These are phyloP conservation scores for Caenorhabditis inopinata DNA, from an alignment of 1,140 invertebrate genomes.

Conservation along the genomic window DNA sequence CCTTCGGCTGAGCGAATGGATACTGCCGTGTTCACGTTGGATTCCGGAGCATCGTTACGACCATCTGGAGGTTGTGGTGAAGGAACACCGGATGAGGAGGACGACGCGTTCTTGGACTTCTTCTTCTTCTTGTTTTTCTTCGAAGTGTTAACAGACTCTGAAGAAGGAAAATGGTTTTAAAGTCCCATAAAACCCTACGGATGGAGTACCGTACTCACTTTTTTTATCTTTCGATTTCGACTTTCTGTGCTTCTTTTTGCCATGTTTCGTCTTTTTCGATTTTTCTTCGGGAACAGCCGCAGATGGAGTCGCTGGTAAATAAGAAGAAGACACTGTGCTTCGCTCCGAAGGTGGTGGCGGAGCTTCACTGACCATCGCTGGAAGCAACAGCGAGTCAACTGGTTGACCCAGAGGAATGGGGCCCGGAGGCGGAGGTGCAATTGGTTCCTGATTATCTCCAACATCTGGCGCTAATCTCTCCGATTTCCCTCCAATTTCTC, in stretches of 20 bases:
- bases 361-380: no score
- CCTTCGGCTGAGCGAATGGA: not conserved
- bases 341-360: no score
- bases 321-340: no score
- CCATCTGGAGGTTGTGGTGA: not conserved
- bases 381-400: no score
- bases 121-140: slow-evolving; percentile 5
- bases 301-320: no score
- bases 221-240: slow-evolving; percentile 18
- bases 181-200: no score
- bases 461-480: not conserved
- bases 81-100: not conserved
- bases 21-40: not conserved
- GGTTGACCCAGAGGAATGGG: no score
- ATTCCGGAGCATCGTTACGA: slow-evolving; percentile 15
- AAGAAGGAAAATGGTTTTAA: not conserved
- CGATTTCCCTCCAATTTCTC: not conserved
- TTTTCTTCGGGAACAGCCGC: not conserved
- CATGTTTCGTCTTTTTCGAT: not conserved
- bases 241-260: not conserved
- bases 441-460: not conserved
- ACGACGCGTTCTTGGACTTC: not conserved
- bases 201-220: not conserved
- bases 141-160: not conserved
- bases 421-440: no score